Conservation (phyloP, 1,140 invertebrate species). For the Stegodyphus mimosarum region DNA sequence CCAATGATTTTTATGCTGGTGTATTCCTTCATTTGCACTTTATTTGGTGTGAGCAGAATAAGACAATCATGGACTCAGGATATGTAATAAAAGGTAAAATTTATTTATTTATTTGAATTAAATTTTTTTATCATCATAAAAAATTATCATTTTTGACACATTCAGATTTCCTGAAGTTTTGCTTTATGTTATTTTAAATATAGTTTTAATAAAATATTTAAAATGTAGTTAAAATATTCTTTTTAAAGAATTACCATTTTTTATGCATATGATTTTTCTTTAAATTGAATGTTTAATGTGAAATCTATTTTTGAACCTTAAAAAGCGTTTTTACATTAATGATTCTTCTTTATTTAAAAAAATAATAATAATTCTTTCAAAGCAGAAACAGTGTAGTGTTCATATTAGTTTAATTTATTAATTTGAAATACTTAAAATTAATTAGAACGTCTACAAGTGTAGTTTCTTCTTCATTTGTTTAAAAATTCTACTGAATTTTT, state of each 20-base stretch:
- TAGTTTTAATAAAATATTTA: not conserved
- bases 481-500: not conserved
- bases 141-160: not conserved
- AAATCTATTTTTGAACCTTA: too few species aligned
- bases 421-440: not conserved
- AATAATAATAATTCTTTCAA: not conserved
- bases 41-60: slow-evolving; percentile 71
- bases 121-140: not conserved
- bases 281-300: too few species aligned
- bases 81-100: slow-evolving; percentile 71
- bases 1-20: slow-evolving; percentile 72
- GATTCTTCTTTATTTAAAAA: not conserved
- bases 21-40: slow-evolving; percentile 70
- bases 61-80: slow-evolving; percentile 72
- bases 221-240: not conserved
- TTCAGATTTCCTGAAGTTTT: not conserved
- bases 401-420: not conserved
- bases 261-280: not conserved
- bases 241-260: not conserved
- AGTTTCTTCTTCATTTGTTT: not conserved
- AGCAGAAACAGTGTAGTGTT: not conserved
- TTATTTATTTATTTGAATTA: not conserved
- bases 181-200: not conserved
- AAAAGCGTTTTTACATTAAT: too few species aligned
- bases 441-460: not conserved